Evolutionary conservation across 2,797 vertebrate species (phyloP).

Genomic region (Helarctos malayanus): DNA sequence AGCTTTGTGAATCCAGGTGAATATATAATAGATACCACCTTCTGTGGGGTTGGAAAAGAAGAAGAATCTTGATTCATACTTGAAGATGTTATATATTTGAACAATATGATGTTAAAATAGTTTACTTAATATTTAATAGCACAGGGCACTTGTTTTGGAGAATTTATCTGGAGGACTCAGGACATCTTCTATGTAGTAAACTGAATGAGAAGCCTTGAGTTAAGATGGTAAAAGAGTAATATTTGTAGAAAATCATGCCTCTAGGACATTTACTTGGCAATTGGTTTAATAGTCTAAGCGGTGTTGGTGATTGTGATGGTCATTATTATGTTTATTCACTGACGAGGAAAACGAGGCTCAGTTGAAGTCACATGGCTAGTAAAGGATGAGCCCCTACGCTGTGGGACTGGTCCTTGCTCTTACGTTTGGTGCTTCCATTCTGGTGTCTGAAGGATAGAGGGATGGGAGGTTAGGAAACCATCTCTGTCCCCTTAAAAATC

Average conservation of each 20-base stretch:
- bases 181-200: constrained; percentile 3
- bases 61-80: constrained; percentile 60
- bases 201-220: constrained; percentile 17
- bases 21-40: constrained; percentile 41
- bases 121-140: constrained; percentile 48
- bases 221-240: neutral
- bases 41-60: constrained; percentile 41
- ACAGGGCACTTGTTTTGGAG: constrained; percentile 53
- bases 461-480: constrained; percentile 11
- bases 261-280: constrained; percentile 43
- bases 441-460: neutral
- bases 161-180: constrained; percentile 59
- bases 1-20: constrained; percentile 58
- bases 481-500: constrained; percentile 26
- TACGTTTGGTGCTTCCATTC: neutral
- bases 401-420: neutral
- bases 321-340: constrained; percentile 39
- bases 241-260: constrained; percentile 58
- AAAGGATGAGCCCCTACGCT: neutral
- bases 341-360: neutral
- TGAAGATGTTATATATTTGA: constrained; percentile 64
- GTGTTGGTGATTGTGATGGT: neutral
- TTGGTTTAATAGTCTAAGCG: constrained; percentile 50
- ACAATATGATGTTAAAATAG: constrained; percentile 66
- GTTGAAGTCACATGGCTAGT: neutral